Evolutionary conservation across 2,888 invertebrate genomes (phyloP).

Genomic region (Nomada ferruginata): DNA sequence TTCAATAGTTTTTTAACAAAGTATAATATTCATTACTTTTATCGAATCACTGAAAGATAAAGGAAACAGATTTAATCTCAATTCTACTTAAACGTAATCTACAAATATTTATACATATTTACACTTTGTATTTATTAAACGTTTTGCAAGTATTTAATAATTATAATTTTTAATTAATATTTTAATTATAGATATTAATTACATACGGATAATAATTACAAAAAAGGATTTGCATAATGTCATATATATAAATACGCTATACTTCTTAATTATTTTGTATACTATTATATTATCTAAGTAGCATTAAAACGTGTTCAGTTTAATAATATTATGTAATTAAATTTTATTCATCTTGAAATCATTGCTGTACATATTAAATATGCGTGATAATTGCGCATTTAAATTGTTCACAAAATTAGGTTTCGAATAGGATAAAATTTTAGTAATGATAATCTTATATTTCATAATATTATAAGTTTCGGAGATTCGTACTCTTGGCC

Average conservation of each 20-base stretch:
- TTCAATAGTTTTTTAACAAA: constrained; percentile 5
- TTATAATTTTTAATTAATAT: constrained; percentile 25
- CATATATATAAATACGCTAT: constrained; percentile 34
- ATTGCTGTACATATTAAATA: constrained; percentile 53
- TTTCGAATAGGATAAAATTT: constrained; percentile 65
- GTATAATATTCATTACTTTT: background rate
- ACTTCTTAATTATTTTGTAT: constrained; percentile 47
- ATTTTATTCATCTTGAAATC: constrained; percentile 48
- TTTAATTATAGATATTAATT: too few species aligned
- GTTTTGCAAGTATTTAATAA: constrained; percentile 38
- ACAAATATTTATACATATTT: constrained; percentile 47
- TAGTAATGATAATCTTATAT: constrained; percentile 32
- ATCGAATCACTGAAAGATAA: constrained; percentile 7
- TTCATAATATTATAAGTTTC: constrained; percentile 50
- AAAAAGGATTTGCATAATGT: constrained; percentile 47
- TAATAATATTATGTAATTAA: constrained; percentile 42
- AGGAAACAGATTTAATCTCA: constrained; percentile 7
- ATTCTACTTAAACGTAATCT: constrained; percentile 30
- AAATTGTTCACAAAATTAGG: constrained; percentile 58
- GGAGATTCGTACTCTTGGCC: constrained; percentile 46
- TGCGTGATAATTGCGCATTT: constrained; percentile 40
- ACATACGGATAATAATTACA: too few species aligned
- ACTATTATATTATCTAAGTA: constrained; percentile 47
- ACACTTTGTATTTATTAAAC: constrained; percentile 34
- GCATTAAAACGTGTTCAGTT: constrained; percentile 47